Evolutionary conservation across 2,113 vertebrate species (phyloP).

Genomic region (Phalacrocorax pelagicus): DNA sequence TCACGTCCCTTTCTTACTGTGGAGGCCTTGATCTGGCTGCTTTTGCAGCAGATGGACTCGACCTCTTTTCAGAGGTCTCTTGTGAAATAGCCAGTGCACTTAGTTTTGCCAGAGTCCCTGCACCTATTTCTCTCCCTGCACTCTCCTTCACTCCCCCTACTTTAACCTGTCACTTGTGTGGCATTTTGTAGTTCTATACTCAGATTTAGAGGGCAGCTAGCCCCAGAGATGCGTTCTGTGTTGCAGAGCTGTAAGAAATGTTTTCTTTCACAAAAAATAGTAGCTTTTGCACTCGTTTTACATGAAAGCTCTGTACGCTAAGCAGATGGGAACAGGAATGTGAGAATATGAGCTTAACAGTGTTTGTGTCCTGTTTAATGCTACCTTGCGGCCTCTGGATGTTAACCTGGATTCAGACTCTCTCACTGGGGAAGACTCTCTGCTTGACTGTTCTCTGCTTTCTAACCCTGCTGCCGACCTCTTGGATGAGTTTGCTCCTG

Average conservation of each 20-base stretch:
- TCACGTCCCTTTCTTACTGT: background rate
- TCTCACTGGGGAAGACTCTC: constrained; percentile 88
- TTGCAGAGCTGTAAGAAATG: background rate
- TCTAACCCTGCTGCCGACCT: constrained; percentile 86
- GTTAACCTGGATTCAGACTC: constrained; percentile 81
- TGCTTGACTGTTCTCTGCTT: constrained; percentile 90
- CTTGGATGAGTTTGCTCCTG: constrained; percentile 90
- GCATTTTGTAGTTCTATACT: background rate
- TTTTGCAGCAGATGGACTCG: background rate
- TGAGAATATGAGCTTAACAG: background rate
- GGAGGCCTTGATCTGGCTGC: background rate
- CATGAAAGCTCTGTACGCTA: background rate
- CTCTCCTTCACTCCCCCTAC: rapidly evolving
- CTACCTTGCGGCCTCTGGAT: constrained; percentile 23
- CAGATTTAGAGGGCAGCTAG: background rate
- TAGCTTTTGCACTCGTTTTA: background rate
- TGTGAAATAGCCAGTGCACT: background rate
- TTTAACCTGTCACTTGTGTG: background rate
- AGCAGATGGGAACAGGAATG: background rate
- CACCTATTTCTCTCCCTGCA: background rate
- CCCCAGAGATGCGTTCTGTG: rapidly evolving
- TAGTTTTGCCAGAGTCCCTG: background rate
- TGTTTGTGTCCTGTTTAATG: constrained; percentile 70
- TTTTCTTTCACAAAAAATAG: background rate
- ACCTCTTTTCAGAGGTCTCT: background rate